phyloP scores from a whole-genome alignment of 1,140 invertebrate species.

The Ceratina calcarata region DNA sequence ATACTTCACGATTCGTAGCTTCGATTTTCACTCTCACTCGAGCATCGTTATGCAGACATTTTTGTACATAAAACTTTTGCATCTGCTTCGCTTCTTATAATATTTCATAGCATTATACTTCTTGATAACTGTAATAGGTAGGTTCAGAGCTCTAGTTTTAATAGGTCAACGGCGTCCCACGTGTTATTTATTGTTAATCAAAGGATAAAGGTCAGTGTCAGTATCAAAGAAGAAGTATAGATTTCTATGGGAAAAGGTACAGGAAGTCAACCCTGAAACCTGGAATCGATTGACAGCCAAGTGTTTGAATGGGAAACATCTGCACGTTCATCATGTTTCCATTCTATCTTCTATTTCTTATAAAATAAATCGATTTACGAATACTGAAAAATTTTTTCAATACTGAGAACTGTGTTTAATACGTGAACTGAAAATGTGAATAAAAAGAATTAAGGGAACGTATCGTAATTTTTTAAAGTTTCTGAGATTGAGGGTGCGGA shows the following conservation, averaged over 20 bases:
- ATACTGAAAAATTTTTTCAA: background rate
- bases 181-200: background rate
- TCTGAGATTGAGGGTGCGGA: background rate
- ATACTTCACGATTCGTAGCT: background rate
- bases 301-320: background rate
- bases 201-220: constrained; percentile 20
- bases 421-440: too few relatives aligned
- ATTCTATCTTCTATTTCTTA: background rate
- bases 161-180: background rate
- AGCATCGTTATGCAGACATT: background rate
- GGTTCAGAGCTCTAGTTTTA: background rate
- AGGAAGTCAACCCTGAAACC: background rate
- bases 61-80: too few relatives aligned
- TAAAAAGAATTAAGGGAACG: too few relatives aligned
- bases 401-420: too few relatives aligned
- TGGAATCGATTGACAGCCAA: background rate
- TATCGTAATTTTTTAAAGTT: background rate
- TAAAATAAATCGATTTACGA: background rate
- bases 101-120: too few relatives aligned
- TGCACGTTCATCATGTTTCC: background rate
- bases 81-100: too few relatives aligned
- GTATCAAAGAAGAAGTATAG: constrained; percentile 3
- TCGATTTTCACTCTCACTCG: background rate
- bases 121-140: too few relatives aligned
- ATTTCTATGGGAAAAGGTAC: background rate